These are phyloP conservation scores for Drosophila paranaensis DNA, from an alignment of 2,888 invertebrate genomes.

Conservation along the genomic window DNA sequence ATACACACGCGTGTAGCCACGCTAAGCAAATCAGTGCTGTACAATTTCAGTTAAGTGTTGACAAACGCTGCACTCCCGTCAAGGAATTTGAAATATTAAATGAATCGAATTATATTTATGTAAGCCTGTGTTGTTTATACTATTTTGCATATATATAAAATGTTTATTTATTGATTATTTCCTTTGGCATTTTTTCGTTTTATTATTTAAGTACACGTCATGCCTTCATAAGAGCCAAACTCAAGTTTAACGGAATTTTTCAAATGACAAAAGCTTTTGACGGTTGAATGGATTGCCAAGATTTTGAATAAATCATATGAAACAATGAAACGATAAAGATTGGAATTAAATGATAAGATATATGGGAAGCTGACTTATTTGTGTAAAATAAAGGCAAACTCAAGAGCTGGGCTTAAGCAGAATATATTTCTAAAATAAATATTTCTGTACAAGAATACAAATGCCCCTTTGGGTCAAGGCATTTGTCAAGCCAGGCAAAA, in stretches of 20 bases:
- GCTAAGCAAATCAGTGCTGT: slow-evolving; percentile 34
- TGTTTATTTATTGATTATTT: background rate
- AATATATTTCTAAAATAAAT: background rate
- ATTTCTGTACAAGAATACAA: no score
- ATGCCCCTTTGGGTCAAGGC: background rate
- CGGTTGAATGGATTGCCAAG: background rate
- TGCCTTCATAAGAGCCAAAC: background rate
- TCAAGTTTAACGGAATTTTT: background rate
- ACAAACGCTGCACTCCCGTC: slow-evolving; percentile 10
- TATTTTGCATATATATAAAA: background rate
- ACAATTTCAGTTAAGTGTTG: slow-evolving; percentile 26
- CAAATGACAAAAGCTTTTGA: background rate
- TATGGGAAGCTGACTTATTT: no score
- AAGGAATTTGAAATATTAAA: background rate
- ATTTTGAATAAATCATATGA: background rate
- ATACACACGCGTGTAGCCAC: background rate
- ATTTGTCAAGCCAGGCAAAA: background rate
- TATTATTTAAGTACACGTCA: background rate
- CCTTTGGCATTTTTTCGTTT: background rate
- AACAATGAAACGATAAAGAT: no score
- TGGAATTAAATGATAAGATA: no score
- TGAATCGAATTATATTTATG: background rate
- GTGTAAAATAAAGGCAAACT: background rate
- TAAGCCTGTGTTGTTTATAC: background rate
- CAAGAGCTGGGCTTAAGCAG: no score